phyloP scores from a whole-genome alignment of 2,797 vertebrate genomes.

The Chloroceryle inda region DNA sequence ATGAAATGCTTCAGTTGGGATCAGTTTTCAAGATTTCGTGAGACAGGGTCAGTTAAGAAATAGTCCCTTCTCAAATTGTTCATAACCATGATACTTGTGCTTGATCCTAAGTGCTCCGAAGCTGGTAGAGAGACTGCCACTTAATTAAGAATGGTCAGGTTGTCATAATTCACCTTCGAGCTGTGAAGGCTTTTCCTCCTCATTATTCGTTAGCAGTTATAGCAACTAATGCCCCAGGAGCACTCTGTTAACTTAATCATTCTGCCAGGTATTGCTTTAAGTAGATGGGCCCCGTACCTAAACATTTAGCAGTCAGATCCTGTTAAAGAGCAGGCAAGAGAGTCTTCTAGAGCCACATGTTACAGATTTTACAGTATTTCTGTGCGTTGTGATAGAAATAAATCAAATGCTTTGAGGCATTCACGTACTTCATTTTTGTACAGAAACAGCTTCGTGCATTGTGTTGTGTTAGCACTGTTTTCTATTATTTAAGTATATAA shows the following conservation, averaged over 20 bases:
- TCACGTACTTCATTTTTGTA: neutral
- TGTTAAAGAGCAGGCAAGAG: neutral
- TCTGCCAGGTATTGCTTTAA: neutral
- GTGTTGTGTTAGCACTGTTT: neutral
- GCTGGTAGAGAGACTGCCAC: neutral
- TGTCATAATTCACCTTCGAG: neutral
- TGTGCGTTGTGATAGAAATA: neutral
- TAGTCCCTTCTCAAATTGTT: neutral
- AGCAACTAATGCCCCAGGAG: neutral
- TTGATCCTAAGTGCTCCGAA: neutral
- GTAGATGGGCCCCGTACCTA: accelerated
- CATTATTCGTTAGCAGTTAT: neutral
- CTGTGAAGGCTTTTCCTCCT: neutral
- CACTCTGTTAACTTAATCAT: neutral
- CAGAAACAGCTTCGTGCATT: neutral
- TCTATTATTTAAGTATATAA: neutral
- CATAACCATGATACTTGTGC: neutral
- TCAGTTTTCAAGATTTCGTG: neutral
- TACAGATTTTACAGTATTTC: neutral
- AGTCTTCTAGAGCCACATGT: neutral
- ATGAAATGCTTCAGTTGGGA: neutral
- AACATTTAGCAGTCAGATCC: neutral
- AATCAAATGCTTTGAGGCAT: neutral
- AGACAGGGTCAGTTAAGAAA: neutral
- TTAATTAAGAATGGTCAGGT: neutral